These are phyloP conservation scores for Oryzias celebensis DNA, from an alignment of 2,113 vertebrate species.

Conservation along the genomic window DNA sequence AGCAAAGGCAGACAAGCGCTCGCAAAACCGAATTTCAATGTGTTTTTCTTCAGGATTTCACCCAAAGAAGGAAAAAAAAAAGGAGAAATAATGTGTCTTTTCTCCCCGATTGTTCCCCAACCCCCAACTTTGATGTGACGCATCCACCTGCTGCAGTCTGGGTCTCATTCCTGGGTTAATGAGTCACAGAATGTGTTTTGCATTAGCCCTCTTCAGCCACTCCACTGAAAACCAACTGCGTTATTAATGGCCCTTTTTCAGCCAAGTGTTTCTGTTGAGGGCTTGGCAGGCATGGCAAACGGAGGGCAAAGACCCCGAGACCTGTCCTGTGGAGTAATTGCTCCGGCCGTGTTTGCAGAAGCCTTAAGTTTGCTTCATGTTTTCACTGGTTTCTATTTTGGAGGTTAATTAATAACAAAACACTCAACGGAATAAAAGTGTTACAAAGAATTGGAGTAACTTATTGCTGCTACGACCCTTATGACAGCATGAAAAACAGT, in stretches of 20 bases:
- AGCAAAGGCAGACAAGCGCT: conserved; percentile 26
- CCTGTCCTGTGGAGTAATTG: background rate
- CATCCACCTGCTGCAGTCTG: conserved; percentile 29
- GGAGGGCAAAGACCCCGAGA: conserved; percentile 6
- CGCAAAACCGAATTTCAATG: conserved; percentile 27
- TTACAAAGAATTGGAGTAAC: background rate
- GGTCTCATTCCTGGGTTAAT: conserved; percentile 17
- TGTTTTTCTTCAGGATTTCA: conserved; percentile 1
- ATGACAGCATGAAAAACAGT: background rate
- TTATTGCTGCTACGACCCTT: background rate
- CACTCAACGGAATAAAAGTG: background rate
- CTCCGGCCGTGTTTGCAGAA: conserved; percentile 6
- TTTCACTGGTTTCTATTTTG: conserved; percentile 11
- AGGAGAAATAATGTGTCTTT: conserved; percentile 6
- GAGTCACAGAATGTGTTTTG: conserved; percentile 34
- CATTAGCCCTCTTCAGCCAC: conserved; percentile 14
- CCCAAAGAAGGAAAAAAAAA: conserved; percentile 13
- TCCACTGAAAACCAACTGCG: conserved; percentile 8
- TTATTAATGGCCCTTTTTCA: conserved; percentile 26
- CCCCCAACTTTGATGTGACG: conserved; percentile 34
- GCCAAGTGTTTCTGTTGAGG: conserved; percentile 20
- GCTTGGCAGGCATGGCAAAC: conserved; percentile 13
- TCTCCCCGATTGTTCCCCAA: background rate
- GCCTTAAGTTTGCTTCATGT: conserved; percentile 26
- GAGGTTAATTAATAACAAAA: conserved; percentile 11